Evolutionary conservation across 2,888 invertebrate genomes (phyloP).

Genomic region (Eudasyphora cyanicolor): DNA sequence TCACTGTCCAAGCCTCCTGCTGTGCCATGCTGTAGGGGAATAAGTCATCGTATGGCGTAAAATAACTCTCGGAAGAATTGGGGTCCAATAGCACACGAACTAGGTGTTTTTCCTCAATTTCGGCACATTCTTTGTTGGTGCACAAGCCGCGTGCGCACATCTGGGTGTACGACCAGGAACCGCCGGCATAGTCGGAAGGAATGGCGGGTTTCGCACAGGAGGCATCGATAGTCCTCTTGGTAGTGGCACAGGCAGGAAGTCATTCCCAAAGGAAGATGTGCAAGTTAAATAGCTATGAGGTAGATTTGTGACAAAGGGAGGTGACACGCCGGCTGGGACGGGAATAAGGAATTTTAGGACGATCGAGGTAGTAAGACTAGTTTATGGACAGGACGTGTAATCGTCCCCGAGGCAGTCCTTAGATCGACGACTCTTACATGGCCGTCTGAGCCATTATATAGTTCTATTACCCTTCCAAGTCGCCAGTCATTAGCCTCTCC

Average conservation of each 20-base stretch:
- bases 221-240: background rate
- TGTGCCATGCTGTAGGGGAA: too few relatives aligned
- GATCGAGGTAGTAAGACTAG: background rate
- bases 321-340: background rate
- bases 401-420: background rate
- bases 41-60: too few relatives aligned
- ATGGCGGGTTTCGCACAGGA: background rate
- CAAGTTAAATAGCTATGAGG: background rate
- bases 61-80: too few relatives aligned
- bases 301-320: background rate
- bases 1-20: too few relatives aligned
- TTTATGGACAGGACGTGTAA: slow-evolving; percentile 28
- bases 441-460: slow-evolving; percentile 29
- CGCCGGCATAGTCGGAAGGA: background rate
- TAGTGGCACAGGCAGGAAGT: too few relatives aligned
- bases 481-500: slow-evolving; percentile 48
- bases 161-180: background rate
- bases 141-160: background rate
- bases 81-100: background rate
- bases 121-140: background rate
- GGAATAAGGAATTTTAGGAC: background rate
- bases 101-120: background rate
- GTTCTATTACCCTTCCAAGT: slow-evolving; percentile 41
- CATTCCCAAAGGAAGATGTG: background rate
- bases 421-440: slow-evolving; percentile 4